These are phyloP conservation scores for western clawed frog (Xenopus tropicalis) DNA, from an alignment of 2,113 vertebrate species.

Conservation along the genomic window DNA sequence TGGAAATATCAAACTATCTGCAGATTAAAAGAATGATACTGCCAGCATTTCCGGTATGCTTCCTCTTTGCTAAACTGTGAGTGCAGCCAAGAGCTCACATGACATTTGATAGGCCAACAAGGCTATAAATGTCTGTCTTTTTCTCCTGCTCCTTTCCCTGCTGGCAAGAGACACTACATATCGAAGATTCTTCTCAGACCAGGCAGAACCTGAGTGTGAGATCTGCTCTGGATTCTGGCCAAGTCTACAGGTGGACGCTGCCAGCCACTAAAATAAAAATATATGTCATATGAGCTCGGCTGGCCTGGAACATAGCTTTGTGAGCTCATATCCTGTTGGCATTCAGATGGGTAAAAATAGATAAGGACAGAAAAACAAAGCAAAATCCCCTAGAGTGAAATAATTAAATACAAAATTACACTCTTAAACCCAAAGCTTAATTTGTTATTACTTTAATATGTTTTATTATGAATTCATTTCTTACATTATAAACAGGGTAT, in stretches of 20 bases:
- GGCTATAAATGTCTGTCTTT: neutral
- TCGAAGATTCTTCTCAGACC: neutral
- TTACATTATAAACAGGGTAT: no score
- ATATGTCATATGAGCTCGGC: neutral
- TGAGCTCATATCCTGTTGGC: neutral
- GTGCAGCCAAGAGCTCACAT: neutral
- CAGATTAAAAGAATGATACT: slow-evolving; percentile 2
- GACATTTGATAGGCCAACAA: neutral
- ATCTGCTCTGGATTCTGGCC: neutral
- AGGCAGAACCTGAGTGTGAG: neutral
- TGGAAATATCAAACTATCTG: slow-evolving; percentile 2
- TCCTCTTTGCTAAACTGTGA: neutral
- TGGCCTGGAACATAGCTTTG: slow-evolving; percentile 1
- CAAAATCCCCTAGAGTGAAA: neutral
- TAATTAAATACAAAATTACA: neutral
- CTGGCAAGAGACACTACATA: neutral
- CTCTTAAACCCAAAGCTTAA: neutral
- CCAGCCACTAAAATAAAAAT: neutral
- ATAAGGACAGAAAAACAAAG: neutral
- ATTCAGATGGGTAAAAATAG: neutral
- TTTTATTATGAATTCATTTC: no score
- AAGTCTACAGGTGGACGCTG: neutral
- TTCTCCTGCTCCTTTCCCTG: neutral
- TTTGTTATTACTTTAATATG: no score
- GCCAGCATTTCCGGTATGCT: slow-evolving; percentile 1